Evolutionary conservation across 2,888 invertebrate species (phyloP), one percentile per base, ranked within the genome.

Genomic region (Leucania comma): DNA sequence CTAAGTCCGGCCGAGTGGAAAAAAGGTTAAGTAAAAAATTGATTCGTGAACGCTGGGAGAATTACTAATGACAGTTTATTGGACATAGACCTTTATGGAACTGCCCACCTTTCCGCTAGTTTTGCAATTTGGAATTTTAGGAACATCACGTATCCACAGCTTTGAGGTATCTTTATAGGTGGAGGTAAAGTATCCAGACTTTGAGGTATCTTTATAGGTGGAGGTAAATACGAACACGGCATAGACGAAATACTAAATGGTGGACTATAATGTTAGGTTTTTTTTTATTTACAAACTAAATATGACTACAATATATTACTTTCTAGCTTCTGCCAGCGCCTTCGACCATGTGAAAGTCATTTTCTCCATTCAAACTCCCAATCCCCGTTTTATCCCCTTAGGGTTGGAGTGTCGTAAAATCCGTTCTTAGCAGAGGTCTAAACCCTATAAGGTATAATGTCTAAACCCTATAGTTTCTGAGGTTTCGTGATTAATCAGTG

Each of bases 21-120:
- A 81, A 86, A 78, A 73, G 86, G 79, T 48, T 82, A 71, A 72
- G 74, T 84, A 86, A 84, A 81, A 85, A 84, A 76, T 65, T 75
- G 65, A 69, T 81, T 72, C 69, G 64, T 53, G 59, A 61, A 84
- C 72, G 82, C 68, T 68, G 38, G 54, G 48, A 68, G 85, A 79
- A 84, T 86, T 32, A 48, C 63, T 77, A 86, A 86, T 76, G 69
- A 79, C 59, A 70, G 53, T 70, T 72, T 78, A 61, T 73, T 65
- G 63, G 69, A 69, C 58, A 60, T 53, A 67, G 64, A 69, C 62
- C 67, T 83, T 61, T 62, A 61, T 58, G 53, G 74, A 62, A 58
- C 62, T 57, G 38, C 46, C 29, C 51, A 65, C 61, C 46, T 62
- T 53, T 35, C 35, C 26, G 48, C 29, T 38, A 59, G 22, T 59